A percentile compares a stretch with the other conserved stretches of the same genome.
Evolutionary conservation across 2,113 vertebrate species (phyloP).

Genomic region (Corythoichthys haematopterus): DNA sequence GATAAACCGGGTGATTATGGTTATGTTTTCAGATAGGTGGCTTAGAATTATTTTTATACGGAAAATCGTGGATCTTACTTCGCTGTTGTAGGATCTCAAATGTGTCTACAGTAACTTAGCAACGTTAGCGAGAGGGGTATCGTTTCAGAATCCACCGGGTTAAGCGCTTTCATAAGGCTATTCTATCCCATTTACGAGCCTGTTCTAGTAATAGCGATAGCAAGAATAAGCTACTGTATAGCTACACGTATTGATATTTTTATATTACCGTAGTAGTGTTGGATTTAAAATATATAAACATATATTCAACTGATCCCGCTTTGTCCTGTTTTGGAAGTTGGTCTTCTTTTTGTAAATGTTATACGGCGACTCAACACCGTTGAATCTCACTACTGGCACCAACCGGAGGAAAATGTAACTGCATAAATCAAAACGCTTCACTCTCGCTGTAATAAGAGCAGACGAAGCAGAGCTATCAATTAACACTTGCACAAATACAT

Average conservation of each 20-base stretch:
- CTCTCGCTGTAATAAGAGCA: not conserved
- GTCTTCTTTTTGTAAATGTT: not conserved
- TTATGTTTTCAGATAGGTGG: not conserved
- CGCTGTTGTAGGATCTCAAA: not conserved
- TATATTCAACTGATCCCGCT: not conserved
- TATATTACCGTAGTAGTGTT: slow-evolving; percentile 1
- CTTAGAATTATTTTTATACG: not conserved
- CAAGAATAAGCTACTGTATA: not conserved
- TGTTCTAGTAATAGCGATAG: not conserved
- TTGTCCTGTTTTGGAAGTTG: not conserved
- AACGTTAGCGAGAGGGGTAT: slow-evolving; percentile 5
- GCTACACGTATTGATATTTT: not conserved
- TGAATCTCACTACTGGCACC: not conserved
- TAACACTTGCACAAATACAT: slow-evolving; percentile 1
- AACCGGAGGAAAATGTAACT: not conserved
- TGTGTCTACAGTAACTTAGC: not conserved
- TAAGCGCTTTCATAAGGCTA: not conserved
- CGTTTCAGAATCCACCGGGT: not conserved
- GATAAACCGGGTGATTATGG: slow-evolving; percentile 19
- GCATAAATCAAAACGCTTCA: not conserved
- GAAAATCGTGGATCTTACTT: not conserved
- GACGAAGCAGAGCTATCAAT: too few species aligned
- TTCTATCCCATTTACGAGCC: not conserved
- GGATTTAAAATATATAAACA: not conserved
- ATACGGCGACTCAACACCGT: not conserved